A percentile compares a stretch with the other conserved stretches of the same genome.
Evolutionary conservation across 2,888 invertebrate genomes (phyloP).

Genomic region (Brenthis daphne): DNA sequence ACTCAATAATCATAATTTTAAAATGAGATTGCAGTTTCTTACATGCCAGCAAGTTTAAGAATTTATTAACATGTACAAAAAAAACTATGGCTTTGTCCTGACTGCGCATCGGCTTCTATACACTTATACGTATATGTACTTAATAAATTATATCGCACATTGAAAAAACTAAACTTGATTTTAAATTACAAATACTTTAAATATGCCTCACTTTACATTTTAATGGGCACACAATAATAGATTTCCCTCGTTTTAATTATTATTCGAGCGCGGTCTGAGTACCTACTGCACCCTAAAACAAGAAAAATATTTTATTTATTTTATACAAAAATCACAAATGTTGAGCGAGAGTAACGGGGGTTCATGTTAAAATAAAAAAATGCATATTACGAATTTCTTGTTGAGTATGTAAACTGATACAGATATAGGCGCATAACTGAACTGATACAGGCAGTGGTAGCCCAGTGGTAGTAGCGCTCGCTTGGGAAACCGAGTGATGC

Average conservation of each 20-base stretch:
- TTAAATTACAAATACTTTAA: slow-evolving; percentile 21
- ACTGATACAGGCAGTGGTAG: too few relatives aligned
- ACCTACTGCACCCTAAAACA: slow-evolving; percentile 20
- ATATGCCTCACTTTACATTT: slow-evolving; percentile 26
- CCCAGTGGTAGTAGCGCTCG: too few relatives aligned
- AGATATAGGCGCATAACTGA: too few relatives aligned
- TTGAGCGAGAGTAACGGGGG: too few relatives aligned
- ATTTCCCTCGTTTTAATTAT: slow-evolving; percentile 34
- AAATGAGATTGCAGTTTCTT: too few relatives aligned
- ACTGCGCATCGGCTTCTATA: too few relatives aligned
- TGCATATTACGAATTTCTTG: too few relatives aligned
- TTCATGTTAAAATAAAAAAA: too few relatives aligned
- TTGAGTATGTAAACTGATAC: not conserved
- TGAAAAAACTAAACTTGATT: slow-evolving; percentile 10
- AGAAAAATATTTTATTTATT: slow-evolving; percentile 28
- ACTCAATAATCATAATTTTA: too few relatives aligned
- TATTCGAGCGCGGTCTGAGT: slow-evolving; percentile 31
- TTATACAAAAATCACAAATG: slow-evolving; percentile 1
- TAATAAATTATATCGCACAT: slow-evolving; percentile 30
- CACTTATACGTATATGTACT: too few relatives aligned
- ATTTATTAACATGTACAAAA: slow-evolving; percentile 30
- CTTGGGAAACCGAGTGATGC: too few relatives aligned
- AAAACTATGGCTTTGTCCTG: slow-evolving; percentile 29
- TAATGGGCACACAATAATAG: slow-evolving; percentile 36
- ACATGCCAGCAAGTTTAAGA: too few relatives aligned